phyloP scores from a whole-genome alignment of 1,140 invertebrate genomes.

The Condylostylus longicornis region DNA sequence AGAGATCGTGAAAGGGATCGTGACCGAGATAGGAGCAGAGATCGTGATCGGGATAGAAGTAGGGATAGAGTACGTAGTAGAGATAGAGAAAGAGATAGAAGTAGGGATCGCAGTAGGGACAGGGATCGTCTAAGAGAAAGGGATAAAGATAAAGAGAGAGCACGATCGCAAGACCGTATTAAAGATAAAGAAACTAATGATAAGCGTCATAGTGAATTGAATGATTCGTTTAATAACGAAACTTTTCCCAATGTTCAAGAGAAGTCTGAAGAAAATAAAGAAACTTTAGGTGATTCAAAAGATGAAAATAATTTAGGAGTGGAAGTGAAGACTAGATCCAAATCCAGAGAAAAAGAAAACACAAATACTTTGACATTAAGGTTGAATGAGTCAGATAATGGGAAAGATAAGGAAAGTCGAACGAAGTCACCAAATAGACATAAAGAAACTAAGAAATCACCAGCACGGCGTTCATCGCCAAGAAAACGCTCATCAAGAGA shows the following conservation, averaged over 20 bases:
- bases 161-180: no score
- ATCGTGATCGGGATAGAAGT: slow-evolving; percentile 11
- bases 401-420: slow-evolving; percentile 27
- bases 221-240: no score
- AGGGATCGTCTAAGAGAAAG: slow-evolving; percentile 9
- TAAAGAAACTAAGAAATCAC: slow-evolving; percentile 16
- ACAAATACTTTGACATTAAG: slow-evolving; percentile 9
- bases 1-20: slow-evolving; percentile 24
- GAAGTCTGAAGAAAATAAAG: no score
- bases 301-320: no score
- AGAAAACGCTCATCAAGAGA: slow-evolving; percentile 8
- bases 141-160: background rate
- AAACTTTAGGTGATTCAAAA: no score
- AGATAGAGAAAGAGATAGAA: slow-evolving; percentile 10
- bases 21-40: slow-evolving; percentile 20
- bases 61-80: slow-evolving; percentile 22
- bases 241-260: no score
- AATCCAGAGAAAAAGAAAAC: slow-evolving; percentile 6
- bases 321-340: no score
- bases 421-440: slow-evolving; percentile 13
- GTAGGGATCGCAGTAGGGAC: no score
- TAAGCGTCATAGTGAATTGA: no score
- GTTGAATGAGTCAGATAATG: slow-evolving; percentile 14
- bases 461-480: slow-evolving; percentile 3
- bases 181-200: no score